These are phyloP conservation scores for Scaptodrosophila latifasciaeformis DNA, from an alignment of 2,888 invertebrate genomes.

Conservation along the genomic window DNA sequence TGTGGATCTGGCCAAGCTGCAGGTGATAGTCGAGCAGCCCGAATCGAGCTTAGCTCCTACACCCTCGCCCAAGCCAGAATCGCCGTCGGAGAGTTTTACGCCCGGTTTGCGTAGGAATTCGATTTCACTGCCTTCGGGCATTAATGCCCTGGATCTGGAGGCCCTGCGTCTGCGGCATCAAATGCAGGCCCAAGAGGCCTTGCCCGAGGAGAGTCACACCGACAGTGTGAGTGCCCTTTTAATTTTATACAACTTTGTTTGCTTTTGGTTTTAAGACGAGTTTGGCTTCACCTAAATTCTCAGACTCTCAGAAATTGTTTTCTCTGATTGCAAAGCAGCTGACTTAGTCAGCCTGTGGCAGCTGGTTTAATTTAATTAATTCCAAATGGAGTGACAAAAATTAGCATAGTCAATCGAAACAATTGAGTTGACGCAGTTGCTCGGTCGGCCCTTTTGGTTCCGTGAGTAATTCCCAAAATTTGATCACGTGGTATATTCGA, in stretches of 20 bases:
- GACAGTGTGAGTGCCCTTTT: conserved; percentile 58
- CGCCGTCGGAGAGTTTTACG: conserved; percentile 33
- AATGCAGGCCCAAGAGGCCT: conserved; percentile 63
- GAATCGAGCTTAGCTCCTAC: conserved; percentile 2
- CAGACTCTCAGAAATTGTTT: background rate
- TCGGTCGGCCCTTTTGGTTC: background rate
- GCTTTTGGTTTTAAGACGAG: background rate
- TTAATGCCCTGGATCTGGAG: conserved; percentile 81
- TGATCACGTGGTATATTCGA: background rate
- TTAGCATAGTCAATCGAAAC: background rate
- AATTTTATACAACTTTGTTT: background rate
- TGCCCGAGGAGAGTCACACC: conserved; percentile 60
- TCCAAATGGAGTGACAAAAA: conserved; percentile 6
- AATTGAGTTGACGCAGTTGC: background rate
- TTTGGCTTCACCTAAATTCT: background rate
- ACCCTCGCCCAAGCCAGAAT: conserved; percentile 1
- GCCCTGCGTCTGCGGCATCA: conserved; percentile 77
- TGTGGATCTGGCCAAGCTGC: conserved; percentile 47
- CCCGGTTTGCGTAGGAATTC: conserved; percentile 80
- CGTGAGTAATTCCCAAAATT: background rate
- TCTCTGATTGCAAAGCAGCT: background rate
- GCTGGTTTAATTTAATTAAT: conserved; percentile 9
- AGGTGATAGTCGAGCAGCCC: conserved; percentile 42
- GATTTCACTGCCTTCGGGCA: conserved; percentile 82
- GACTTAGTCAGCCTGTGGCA: background rate